These are phyloP conservation scores for Hydropotes inermis DNA, from an alignment of 2,113 vertebrate species.

Conservation along the genomic window DNA sequence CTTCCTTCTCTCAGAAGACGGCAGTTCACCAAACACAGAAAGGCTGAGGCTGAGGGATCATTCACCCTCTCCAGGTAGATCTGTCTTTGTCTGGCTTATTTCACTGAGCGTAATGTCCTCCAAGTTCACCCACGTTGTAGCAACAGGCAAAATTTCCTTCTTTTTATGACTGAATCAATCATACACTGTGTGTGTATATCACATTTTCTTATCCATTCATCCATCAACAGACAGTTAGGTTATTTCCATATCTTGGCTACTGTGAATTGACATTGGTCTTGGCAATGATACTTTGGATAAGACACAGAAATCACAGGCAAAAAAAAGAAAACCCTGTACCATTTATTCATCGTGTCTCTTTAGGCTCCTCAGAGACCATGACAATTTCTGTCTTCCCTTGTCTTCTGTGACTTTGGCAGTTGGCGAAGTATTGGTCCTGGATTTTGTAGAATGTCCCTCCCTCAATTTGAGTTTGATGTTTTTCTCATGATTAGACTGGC, in stretches of 20 bases:
- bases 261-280: background rate
- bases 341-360: background rate
- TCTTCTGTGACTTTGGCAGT: background rate
- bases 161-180: background rate
- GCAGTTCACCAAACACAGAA: background rate
- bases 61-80: background rate
- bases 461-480: background rate
- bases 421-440: background rate
- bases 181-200: background rate
- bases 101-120: background rate
- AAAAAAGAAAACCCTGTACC: background rate
- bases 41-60: background rate
- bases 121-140: background rate
- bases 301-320: background rate
- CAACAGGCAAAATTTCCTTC: background rate
- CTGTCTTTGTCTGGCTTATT: background rate
- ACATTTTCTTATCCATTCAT: background rate
- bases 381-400: background rate
- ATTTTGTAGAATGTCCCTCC: background rate
- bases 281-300: background rate
- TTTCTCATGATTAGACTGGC: background rate
- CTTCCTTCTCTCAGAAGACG: background rate
- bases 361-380: background rate
- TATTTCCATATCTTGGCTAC: background rate
- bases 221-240: background rate